Base-by-base conservation (phyloP, 2,113 vertebrate species). In the Callocephalon fimbriatum region DNA sequence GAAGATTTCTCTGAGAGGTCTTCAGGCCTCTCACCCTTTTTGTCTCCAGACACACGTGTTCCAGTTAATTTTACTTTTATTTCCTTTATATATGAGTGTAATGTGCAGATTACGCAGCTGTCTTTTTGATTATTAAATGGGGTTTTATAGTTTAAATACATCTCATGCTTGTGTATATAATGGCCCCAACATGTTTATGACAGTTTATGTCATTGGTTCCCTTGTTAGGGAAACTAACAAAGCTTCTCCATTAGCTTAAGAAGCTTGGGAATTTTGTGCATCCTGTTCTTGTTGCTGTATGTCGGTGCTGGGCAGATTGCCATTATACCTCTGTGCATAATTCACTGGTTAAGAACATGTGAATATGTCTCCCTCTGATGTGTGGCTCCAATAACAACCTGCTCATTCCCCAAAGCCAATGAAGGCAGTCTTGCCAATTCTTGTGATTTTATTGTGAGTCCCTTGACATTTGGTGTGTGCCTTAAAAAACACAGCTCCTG, bases 231-330 rank as follows among this genome's bases (percentile, higher is more conserved):
- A 71, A 84, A 72, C 85, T 93, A 95, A 71, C 85, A 96, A 93
- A 94, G 63, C 71, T 96, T 95, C 93, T 76, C 90, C 94, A 61
- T 92, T 90, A 92, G 78, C 62, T 88, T 93, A 90, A 95, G 96
- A 96, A 92, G 95, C 92, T 90, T 97, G 96, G 94, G 92, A 97
- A 97, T 95, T 96, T 93, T 93, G 95, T 91, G 95, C 92, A 95
- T 97, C 94, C 97, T 96, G 95, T 97, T 97, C 96, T 96, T 81
- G 82, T 95, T 94, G 96, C 95, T 90, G 59, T 90, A 71, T 93
- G 95, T 97, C 95, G 90, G 92, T 88, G 85, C 90, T 93, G 96
- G 96, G 96, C 93, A 45, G 47, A n/a, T 86, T 94, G 96, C 96
- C 96, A 94, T 78, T 84, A 21, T 93, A 97, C 92, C 83, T 95